Conservation (phyloP, 2,113 vertebrate species). For the Dicerorhinus sumatrensis region DNA sequence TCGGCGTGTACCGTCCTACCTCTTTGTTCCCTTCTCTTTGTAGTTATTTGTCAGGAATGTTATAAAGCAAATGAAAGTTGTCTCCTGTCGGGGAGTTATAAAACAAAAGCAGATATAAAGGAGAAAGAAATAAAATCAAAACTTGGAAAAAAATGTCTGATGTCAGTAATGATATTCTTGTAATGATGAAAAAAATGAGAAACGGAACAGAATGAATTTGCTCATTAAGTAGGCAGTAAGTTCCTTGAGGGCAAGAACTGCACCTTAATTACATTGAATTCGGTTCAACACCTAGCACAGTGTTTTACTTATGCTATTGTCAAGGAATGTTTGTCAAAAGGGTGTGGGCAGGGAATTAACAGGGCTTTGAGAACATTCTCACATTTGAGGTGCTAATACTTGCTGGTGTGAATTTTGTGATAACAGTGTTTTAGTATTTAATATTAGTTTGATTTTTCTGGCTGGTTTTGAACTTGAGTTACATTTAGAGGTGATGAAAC, state of each 20-base stretch:
- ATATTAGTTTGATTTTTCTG: slow-evolving; percentile 10
- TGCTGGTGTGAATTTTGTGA: slow-evolving; percentile 10
- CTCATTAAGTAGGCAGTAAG: not conserved
- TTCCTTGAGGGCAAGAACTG: not conserved
- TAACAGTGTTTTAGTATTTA: slow-evolving; percentile 3
- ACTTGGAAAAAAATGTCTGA: not conserved
- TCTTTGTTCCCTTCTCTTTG: not conserved
- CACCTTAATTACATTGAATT: not conserved
- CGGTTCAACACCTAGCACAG: not conserved
- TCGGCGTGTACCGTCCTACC: not conserved
- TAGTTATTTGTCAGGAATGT: slow-evolving; percentile 4
- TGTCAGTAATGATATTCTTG: not conserved
- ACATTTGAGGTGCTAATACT: slow-evolving; percentile 44
- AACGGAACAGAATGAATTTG: not conserved
- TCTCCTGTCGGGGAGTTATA: not conserved
- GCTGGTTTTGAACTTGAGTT: slow-evolving; percentile 31
- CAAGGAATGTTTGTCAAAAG: not conserved
- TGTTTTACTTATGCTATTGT: not conserved
- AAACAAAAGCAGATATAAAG: not conserved
- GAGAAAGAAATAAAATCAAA: not conserved
- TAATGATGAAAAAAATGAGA: not conserved
- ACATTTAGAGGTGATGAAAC: not conserved
- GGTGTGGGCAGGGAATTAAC: not conserved
- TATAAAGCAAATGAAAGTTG: slow-evolving; percentile 33
- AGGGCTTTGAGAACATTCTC: not conserved